Evolutionary conservation across 2,113 vertebrate genomes (phyloP), one percentile per base, ranked within the genome.

Genomic region (Passer montanus): DNA sequence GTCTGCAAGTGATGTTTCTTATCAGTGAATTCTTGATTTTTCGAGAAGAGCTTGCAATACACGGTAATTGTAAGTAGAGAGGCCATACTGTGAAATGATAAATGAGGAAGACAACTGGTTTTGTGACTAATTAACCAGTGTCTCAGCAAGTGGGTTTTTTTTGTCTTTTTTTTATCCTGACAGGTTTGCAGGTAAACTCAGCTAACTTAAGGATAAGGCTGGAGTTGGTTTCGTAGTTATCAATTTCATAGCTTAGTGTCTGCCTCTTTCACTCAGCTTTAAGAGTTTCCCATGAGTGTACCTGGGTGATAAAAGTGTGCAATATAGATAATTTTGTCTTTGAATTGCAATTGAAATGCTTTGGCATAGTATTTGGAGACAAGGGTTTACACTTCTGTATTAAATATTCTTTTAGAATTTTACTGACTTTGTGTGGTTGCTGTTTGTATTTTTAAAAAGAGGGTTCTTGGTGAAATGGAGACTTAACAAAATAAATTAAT

Each of bases 51-150:
- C 26, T 82, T 90, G 60, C 8, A 31, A 17, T 77, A n/a, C 6
- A 11, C 1, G 0, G 7, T 70, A 43, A 20, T 55, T 2, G 0
- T 56, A 56, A 47, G 9, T 6, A 67, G 50, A 63, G 33, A 58
- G 68, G 27, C 26, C 47, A 26, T 22, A 21, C 5, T 73, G 30
- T 67, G 66, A 66, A 64, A 31, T 73, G n/a, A 33, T n/a, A 79
- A 68, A 60, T 2, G 2, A 2, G 2, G 14, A 78, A 89, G n/a
- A 55, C 30, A 41, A 1, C 13, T 94, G 70, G 9, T 26, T 90
- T 69, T 89, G 19, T 64, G 43, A 22, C n/a, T 87, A 33, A 66
- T 77, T 60, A 87, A 20, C 14, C 19, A 39, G 22, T 83, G 6
- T 10, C 24, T 89, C 13, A 59, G 50, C 28, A 56, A 67, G 39